Percentiles rank a stretch among this genome's conserved stretches.
Evolutionary conservation across 2,797 vertebrate genomes (phyloP).

Genomic region (Sebastes alutus): DNA sequence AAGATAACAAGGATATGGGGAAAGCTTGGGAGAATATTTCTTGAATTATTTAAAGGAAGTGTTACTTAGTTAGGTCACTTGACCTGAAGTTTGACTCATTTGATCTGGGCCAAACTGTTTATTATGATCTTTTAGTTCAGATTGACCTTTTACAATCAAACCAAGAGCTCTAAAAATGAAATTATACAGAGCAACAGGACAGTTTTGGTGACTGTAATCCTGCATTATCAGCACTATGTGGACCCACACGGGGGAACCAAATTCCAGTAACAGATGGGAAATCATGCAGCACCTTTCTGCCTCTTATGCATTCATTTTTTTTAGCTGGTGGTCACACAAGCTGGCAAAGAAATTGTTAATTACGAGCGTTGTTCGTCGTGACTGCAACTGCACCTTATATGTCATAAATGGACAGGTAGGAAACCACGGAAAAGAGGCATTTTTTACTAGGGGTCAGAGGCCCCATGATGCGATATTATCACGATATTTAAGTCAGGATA

Average conservation of each 20-base stretch:
- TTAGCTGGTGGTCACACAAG: neutral
- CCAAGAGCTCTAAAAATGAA: neutral
- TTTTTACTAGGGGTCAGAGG: no score
- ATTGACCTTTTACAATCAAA: neutral
- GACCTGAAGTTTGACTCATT: neutral
- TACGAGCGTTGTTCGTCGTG: neutral
- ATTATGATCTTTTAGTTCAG: neutral
- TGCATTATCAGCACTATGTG: neutral
- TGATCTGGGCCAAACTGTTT: neutral
- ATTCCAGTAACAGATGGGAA: neutral
- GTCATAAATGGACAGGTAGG: neutral
- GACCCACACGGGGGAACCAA: no score
- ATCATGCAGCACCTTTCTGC: neutral
- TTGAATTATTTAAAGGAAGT: neutral
- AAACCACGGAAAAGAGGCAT: neutral
- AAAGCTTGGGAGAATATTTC: neutral
- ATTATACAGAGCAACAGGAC: neutral
- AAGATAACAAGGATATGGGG: neutral
- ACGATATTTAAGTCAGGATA: no score
- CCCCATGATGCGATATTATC: no score
- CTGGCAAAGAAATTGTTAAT: neutral
- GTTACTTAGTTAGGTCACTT: neutral
- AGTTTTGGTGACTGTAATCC: neutral
- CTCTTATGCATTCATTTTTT: neutral
- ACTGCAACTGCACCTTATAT: neutral